phyloP scores from a whole-genome alignment of 2,888 invertebrate species.

The Linnaemya vulpina region DNA sequence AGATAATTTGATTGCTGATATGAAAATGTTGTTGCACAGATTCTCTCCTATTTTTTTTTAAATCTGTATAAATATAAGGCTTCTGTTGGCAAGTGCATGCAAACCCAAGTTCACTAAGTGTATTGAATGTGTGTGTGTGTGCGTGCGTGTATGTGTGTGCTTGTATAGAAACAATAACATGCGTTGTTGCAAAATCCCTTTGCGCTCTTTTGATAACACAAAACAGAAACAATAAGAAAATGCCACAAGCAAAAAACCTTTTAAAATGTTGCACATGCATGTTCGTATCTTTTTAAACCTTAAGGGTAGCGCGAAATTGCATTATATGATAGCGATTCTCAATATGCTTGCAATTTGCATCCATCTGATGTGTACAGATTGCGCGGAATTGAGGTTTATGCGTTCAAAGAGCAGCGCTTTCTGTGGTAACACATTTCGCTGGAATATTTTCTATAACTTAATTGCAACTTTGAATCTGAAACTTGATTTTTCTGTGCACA shows the following conservation, averaged over 20 bases:
- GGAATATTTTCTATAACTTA: too few relatives aligned
- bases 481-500: too few relatives aligned
- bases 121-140: background rate
- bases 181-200: slow-evolving; percentile 4
- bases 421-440: too few relatives aligned
- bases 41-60: background rate
- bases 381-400: too few relatives aligned
- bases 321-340: too few relatives aligned
- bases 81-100: background rate
- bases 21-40: background rate
- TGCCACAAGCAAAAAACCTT: slow-evolving; percentile 5
- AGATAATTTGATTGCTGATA: background rate
- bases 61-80: background rate
- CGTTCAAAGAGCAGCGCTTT: too few relatives aligned
- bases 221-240: slow-evolving; percentile 15
- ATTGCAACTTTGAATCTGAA: too few relatives aligned
- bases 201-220: slow-evolving; percentile 36
- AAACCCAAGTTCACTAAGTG: background rate
- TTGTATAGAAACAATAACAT: background rate
- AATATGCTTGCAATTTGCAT: too few relatives aligned
- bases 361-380: too few relatives aligned
- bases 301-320: background rate
- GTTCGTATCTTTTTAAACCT: background rate
- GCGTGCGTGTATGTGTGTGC: too few relatives aligned
- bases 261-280: background rate